phyloP scores from a whole-genome alignment of 2,888 invertebrate species.

The Thereva nobilitata region DNA sequence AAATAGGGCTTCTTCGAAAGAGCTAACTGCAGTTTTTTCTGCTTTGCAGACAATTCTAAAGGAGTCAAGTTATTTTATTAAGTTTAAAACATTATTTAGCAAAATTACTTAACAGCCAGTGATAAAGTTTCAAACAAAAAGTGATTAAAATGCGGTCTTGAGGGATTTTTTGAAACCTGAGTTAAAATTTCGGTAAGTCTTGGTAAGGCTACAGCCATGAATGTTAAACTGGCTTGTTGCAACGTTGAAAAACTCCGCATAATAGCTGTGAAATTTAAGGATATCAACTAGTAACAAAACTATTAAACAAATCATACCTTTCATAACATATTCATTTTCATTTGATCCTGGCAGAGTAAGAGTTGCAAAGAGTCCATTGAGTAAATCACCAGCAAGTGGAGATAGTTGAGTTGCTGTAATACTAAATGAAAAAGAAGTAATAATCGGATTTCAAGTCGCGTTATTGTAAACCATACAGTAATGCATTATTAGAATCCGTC shows the following conservation, averaged over 20 bases:
- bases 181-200: conserved; percentile 83
- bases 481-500: conserved; percentile 63
- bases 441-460: neutral
- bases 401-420: conserved; percentile 66
- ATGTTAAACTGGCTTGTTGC: conserved; percentile 79
- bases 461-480: conserved; percentile 61
- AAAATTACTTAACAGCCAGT: conserved; percentile 77
- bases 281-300: conserved; percentile 46
- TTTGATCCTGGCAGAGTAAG: conserved; percentile 74
- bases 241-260: conserved; percentile 84
- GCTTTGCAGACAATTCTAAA: conserved; percentile 81
- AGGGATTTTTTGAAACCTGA: conserved; percentile 88
- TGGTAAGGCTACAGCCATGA: conserved; percentile 77
- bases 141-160: conserved; percentile 97
- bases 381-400: conserved; percentile 69
- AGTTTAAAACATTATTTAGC: conserved; percentile 1
- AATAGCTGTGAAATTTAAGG: conserved; percentile 66
- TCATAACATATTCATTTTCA: conserved; percentile 98
- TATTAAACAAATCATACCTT: conserved; percentile 56
- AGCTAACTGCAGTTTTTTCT: conserved; percentile 76
- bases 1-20: conserved; percentile 91
- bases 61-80: conserved; percentile 36
- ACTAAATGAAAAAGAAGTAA: conserved; percentile 51
- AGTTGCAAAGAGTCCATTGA: conserved; percentile 76
- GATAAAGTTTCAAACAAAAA: conserved; percentile 96